Evolutionary conservation across 1,140 invertebrate species (phyloP).

Genomic region (Drosophila melanica): DNA sequence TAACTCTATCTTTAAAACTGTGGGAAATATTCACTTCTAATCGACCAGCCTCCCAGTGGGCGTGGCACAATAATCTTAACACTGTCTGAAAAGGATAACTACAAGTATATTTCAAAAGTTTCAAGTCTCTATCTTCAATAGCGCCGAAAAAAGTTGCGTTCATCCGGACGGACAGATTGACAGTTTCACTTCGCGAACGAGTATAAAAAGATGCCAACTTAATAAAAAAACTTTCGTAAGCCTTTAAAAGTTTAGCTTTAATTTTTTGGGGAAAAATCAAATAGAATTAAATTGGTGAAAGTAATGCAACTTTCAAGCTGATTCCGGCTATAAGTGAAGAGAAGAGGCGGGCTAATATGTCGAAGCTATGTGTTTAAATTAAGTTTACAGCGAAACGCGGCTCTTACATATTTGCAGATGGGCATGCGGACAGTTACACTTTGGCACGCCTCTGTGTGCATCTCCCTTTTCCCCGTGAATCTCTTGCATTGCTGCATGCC

Average conservation of each 20-base stretch:
- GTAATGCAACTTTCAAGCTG: background rate
- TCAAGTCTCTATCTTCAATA: no score
- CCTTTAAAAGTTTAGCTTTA: background rate
- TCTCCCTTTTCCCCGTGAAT: background rate
- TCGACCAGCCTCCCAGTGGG: no score
- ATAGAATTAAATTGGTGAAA: background rate
- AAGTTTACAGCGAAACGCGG: constrained; percentile 44
- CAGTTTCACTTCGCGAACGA: no score
- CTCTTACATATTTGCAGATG: constrained; percentile 11
- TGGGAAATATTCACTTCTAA: no score
- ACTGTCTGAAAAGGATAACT: no score
- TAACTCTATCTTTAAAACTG: no score
- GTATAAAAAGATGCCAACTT: no score
- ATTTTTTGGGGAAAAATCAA: no score
- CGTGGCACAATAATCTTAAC: no score
- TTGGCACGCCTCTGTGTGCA: background rate
- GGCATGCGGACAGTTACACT: background rate
- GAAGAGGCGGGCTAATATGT: constrained; percentile 22
- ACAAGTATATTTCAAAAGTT: no score
- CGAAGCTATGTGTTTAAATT: constrained; percentile 47
- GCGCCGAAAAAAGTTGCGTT: no score
- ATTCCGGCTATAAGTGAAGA: constrained; percentile 17
- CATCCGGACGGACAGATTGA: no score
- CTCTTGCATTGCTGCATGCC: constrained; percentile 27
- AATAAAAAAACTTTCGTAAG: background rate